Evolutionary conservation across 2,888 invertebrate genomes (phyloP), one percentile per base, ranked within the genome.

Genomic region (Autographa gamma): DNA sequence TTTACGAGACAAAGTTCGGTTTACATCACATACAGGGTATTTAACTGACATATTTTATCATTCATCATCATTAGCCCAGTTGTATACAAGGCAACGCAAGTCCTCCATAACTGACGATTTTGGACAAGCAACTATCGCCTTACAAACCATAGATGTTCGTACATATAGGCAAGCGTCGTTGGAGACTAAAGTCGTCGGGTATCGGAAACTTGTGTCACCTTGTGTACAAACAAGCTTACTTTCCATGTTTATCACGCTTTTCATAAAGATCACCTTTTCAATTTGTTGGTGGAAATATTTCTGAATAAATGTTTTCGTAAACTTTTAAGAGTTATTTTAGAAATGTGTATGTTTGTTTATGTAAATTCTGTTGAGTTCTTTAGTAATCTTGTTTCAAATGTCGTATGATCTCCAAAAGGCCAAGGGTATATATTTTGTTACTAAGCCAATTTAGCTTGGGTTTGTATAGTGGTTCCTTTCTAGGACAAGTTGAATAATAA

Each of bases 181-280:
- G 1, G 25, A 25, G 25, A 25, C 25, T 25, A 25, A 25, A 25
- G 25, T 25, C 25, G 25, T 25, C 25, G 25, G 25, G 2, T 25
- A 25, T 25, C 25, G 25, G 25, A 25, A 3, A 25, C 25, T 25
- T 25, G 25, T 25, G 25, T 25, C 25, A 3, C 25, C 25, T 25
- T 25, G 25, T 25, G 25, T 25, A 25, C 25, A 3, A 25, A 25
- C 25, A 25, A 25, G 25, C 25, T 11, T 41, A 43, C 43, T 43
- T 43, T 43, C n/a, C n/a, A 48, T 48, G n/a, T 48, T 48, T 48
- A 6, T 7, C 6, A 48, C 48, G n/a, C n/a, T 48, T 7, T 48
- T 48, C n/a, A n/a, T 48, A 48, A 48, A 48, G 48, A 48, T 48
- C 48, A 48, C 48, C 48, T 48, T n/a, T n/a, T 48, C n/a, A 48